A percentile compares a stretch with the other conserved stretches of the same genome.
Evolutionary conservation across 1,140 invertebrate genomes (phyloP).

Genomic region (Brachionus manjavacas): DNA sequence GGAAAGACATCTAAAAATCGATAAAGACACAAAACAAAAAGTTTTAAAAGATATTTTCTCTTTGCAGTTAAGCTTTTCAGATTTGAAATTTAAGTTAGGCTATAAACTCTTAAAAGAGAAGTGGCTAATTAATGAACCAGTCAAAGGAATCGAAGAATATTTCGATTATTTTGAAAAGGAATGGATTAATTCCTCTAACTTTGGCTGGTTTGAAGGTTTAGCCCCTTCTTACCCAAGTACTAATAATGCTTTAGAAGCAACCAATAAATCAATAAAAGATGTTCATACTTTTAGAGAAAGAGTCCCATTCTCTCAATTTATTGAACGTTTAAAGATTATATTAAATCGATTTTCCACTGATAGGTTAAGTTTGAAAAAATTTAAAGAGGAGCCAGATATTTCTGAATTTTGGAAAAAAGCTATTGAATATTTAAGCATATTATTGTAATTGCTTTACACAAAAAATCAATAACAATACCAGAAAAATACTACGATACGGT

Average conservation of each 20-base stretch:
- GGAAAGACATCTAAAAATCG: neutral
- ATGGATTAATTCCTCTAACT: too few relatives aligned
- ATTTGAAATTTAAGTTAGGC: neutral
- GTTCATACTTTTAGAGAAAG: neutral
- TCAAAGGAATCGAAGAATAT: too few relatives aligned
- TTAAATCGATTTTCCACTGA: neutral
- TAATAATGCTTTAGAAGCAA: conserved; percentile 13
- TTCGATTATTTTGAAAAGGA: too few relatives aligned
- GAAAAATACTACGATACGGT: too few relatives aligned
- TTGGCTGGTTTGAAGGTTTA: too few relatives aligned
- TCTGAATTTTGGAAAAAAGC: neutral
- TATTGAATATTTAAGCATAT: neutral
- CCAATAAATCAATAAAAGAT: neutral
- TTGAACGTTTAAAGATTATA: neutral
- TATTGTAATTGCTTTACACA: too few relatives aligned
- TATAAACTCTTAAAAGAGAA: too few relatives aligned
- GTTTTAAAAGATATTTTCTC: neutral
- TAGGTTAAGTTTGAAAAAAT: neutral
- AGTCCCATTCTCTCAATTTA: neutral
- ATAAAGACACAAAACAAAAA: neutral
- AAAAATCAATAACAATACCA: too few relatives aligned
- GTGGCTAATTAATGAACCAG: too few relatives aligned
- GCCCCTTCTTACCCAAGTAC: neutral
- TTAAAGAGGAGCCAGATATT: neutral
- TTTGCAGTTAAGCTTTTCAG: neutral